Conservation (phyloP, 2,888 invertebrate species). For the Orchesella flavescens region DNA sequence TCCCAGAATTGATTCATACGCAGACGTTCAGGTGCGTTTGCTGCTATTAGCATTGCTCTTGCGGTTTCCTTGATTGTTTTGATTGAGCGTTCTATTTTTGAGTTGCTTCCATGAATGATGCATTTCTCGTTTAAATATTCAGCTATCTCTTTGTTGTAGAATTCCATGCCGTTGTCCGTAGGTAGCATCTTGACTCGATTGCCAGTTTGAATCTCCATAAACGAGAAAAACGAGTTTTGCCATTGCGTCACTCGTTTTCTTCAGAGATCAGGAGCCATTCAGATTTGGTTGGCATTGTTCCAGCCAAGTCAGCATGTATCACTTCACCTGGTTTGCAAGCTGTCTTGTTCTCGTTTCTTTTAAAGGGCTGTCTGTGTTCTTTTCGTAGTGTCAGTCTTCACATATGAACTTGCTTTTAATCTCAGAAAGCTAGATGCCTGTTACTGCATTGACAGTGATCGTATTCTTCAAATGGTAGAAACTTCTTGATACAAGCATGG, state of each 20-base stretch:
- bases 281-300: slow-evolving; percentile 28
- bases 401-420: slow-evolving; percentile 8
- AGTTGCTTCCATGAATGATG: slow-evolving; percentile 73
- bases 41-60: slow-evolving; percentile 72
- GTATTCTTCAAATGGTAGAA: slow-evolving; percentile 19
- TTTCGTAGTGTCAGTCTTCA: slow-evolving; percentile 37
- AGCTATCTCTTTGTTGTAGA: slow-evolving; percentile 66
- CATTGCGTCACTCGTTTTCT: slow-evolving; percentile 33
- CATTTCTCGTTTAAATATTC: slow-evolving; percentile 70
- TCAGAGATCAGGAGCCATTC: slow-evolving; percentile 45
- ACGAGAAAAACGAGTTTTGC: slow-evolving; percentile 19
- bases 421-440: slow-evolving; percentile 7
- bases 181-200: slow-evolving; percentile 43
- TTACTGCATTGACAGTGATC: slow-evolving; percentile 16
- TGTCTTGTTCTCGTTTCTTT: not conserved
- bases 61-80: slow-evolving; percentile 73
- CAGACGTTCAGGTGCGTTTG: slow-evolving; percentile 70
- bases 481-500: not conserved
- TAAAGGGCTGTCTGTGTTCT: slow-evolving; percentile 26
- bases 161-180: slow-evolving; percentile 56
- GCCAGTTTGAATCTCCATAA: slow-evolving; percentile 55
- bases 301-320: slow-evolving; percentile 54
- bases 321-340: slow-evolving; percentile 32
- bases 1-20: slow-evolving; percentile 46
- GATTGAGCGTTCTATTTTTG: slow-evolving; percentile 73